phyloP scores from a whole-genome alignment of 1,140 invertebrate species.

The Laodelphax striatellus region DNA sequence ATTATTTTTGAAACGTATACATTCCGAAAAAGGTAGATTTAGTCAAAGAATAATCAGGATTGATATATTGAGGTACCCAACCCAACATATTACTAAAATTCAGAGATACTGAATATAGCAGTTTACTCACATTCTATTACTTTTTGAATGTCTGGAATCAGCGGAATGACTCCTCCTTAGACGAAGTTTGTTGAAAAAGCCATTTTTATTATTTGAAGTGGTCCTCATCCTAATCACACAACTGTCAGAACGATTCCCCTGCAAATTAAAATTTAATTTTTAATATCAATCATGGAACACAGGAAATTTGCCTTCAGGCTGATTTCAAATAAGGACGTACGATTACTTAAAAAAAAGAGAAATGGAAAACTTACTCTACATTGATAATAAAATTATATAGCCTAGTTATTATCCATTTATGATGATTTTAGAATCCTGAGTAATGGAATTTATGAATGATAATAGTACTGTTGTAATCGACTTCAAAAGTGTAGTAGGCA shows the following conservation, averaged over 20 bases:
- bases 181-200: conserved; percentile 19
- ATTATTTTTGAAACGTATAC: too few species aligned
- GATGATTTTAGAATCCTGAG: too few species aligned
- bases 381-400: too few species aligned
- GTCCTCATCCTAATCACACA: conserved; percentile 14
- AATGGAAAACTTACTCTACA: neutral
- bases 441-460: too few species aligned
- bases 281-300: too few species aligned
- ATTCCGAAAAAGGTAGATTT: too few species aligned
- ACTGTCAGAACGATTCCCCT: conserved; percentile 23
- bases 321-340: neutral
- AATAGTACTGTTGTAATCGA: neutral
- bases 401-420: too few species aligned
- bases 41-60: too few species aligned
- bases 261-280: conserved; percentile 11
- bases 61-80: too few species aligned
- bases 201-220: conserved; percentile 16
- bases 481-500: conserved; percentile 1
- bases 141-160: conserved; percentile 18
- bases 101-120: neutral
- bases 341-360: neutral
- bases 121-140: conserved; percentile 19
- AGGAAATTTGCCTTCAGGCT: too few species aligned
- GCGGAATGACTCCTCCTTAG: conserved; percentile 20
- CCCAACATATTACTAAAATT: too few species aligned